Evolutionary conservation across 2,888 invertebrate genomes (phyloP).

Genomic region (Lycia hirtaria): DNA sequence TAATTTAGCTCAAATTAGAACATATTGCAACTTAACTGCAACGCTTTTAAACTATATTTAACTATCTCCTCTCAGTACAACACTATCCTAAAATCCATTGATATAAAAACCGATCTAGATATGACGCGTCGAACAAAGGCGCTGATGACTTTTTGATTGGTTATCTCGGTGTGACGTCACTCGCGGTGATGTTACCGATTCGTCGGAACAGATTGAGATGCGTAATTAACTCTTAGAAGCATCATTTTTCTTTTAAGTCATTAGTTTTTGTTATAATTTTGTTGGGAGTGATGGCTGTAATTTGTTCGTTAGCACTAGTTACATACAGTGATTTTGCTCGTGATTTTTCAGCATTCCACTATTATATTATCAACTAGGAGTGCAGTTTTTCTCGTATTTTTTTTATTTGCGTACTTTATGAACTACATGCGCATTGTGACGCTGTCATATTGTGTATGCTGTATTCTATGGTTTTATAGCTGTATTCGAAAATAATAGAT

Average conservation of each 20-base stretch:
- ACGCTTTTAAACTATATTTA: background rate
- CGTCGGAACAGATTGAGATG: conserved; percentile 42
- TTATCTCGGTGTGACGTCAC: conserved; percentile 33
- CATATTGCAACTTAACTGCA: no score
- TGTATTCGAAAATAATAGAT: no score
- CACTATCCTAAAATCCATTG: conserved; percentile 6
- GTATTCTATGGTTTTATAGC: no score
- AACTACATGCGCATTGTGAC: no score
- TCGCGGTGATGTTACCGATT: conserved; percentile 31
- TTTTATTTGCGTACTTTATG: no score
- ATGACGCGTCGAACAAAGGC: conserved; percentile 51
- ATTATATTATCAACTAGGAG: no score
- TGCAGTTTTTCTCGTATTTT: no score
- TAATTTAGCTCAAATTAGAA: no score
- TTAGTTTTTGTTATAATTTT: conserved; percentile 36
- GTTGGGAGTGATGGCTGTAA: conserved; percentile 6
- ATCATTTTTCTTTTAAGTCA: conserved; percentile 25
- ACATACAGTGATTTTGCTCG: background rate
- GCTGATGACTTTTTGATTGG: conserved; percentile 63
- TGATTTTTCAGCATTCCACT: no score
- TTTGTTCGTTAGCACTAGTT: background rate
- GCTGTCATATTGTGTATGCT: no score
- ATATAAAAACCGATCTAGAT: conserved; percentile 28
- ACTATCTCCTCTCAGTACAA: background rate
- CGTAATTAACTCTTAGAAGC: conserved; percentile 46